phyloP scores from a whole-genome alignment of 2,797 vertebrate genomes.

The Onychomys leucogaster region DNA sequence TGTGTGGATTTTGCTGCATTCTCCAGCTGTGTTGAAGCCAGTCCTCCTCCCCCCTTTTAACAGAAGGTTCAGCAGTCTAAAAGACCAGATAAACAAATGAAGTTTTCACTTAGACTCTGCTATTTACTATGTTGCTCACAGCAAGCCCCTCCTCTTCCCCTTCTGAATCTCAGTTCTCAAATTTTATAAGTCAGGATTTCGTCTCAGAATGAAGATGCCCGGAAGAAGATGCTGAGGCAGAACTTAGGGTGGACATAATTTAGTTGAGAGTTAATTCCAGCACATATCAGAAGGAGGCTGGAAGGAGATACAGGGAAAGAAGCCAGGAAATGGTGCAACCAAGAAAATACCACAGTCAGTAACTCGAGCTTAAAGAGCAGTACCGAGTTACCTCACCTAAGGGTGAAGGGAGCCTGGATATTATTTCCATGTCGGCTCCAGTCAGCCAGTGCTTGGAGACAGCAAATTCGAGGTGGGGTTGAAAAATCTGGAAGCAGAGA shows the following conservation, averaged over 20 bases:
- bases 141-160: background rate
- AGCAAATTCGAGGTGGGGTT: background rate
- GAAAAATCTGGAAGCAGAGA: slow-evolving; percentile 21
- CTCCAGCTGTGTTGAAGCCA: background rate
- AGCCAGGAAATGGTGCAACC: background rate
- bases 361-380: background rate
- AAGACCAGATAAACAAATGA: background rate
- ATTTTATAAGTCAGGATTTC: slow-evolving; percentile 47
- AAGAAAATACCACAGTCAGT: background rate
- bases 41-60: background rate
- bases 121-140: slow-evolving; percentile 11
- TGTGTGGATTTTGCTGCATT: background rate
- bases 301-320: slow-evolving; percentile 9
- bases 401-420: background rate
- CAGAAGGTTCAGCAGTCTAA: background rate
- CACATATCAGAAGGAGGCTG: slow-evolving; percentile 26
- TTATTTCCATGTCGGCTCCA: background rate
- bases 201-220: background rate
- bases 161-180: slow-evolving; percentile 28
- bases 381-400: background rate
- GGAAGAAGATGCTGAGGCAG: slow-evolving; percentile 28
- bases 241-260: slow-evolving; percentile 27
- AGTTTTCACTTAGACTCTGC: slow-evolving; percentile 25
- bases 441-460: background rate
- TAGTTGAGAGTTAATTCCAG: slow-evolving; percentile 35